A percentile compares a stretch with the other conserved stretches of the same genome.
Conservation (phyloP, 23 tunicate genomes). For the Phallusia fumigata region DNA sequence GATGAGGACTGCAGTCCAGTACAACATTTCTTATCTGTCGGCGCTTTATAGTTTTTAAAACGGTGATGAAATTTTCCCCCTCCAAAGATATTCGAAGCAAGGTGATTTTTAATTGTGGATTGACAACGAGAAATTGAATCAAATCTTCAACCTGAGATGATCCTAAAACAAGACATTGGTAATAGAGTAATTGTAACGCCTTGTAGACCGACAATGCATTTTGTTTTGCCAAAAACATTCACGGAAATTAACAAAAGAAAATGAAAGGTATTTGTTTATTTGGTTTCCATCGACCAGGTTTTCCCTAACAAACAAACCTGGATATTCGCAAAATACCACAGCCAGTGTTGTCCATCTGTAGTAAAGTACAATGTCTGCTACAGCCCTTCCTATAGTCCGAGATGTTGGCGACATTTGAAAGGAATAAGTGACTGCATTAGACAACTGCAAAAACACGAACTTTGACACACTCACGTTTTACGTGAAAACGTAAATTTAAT, state of each 20-base stretch:
- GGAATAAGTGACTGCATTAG: constrained; percentile 15
- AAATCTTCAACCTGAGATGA: background rate
- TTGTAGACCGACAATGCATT: too few relatives aligned
- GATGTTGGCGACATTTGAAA: constrained; percentile 24
- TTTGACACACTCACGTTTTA: background rate
- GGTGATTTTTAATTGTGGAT: constrained; percentile 1
- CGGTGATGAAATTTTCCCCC: background rate
- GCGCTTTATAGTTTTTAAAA: background rate
- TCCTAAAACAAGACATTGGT: background rate
- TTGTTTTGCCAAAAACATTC: background rate
- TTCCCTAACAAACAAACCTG: constrained; percentile 1
- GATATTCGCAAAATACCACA: constrained; percentile 29
- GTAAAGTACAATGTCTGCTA: constrained; percentile 20
- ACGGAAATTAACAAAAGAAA: too few relatives aligned
- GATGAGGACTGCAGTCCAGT: constrained; percentile 21
- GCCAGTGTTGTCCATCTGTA: constrained; percentile 43
- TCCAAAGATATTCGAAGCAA: constrained; percentile 5
- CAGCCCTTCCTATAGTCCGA: constrained; percentile 21
- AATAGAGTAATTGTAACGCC: background rate
- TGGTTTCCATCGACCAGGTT: too few relatives aligned
- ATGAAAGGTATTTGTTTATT: too few relatives aligned
- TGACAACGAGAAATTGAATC: background rate
- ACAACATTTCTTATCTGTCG: constrained; percentile 13
- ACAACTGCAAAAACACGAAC: background rate
- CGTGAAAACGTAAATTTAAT: background rate